These are phyloP conservation scores for Dyspetes luteomarginatus DNA, from an alignment of 2,888 invertebrate genomes.

Conservation along the genomic window DNA sequence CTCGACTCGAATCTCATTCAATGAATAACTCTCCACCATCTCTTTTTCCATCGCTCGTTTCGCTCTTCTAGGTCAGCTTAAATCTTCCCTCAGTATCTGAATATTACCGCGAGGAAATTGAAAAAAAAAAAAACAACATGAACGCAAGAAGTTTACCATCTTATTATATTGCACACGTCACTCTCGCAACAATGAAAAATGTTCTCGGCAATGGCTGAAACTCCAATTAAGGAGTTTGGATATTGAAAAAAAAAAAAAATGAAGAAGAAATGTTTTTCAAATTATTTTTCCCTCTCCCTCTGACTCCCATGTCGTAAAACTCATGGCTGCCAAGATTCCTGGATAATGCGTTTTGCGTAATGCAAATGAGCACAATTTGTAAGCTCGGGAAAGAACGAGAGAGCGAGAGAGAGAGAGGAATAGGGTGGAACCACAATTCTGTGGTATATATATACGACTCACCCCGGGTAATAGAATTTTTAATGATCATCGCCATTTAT, in stretches of 20 bases:
- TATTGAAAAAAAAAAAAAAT: constrained; percentile 22
- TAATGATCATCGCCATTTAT: constrained; percentile 60
- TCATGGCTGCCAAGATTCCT: constrained; percentile 49
- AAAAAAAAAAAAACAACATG: neutral
- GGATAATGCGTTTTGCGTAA: constrained; percentile 58
- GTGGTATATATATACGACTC: constrained; percentile 40
- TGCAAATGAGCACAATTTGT: constrained; percentile 64
- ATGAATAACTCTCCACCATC: constrained; percentile 19
- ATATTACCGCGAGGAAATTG: constrained; percentile 21
- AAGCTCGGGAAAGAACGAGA: constrained; percentile 27
- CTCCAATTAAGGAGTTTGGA: constrained; percentile 54
- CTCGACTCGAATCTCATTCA: constrained; percentile 52
- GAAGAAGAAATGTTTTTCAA: constrained; percentile 38
- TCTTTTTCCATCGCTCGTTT: constrained; percentile 9
- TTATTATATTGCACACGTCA: constrained; percentile 30
- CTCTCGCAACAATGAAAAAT: constrained; percentile 39
- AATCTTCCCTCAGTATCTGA: constrained; percentile 28
- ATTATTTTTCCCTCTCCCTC: constrained; percentile 41
- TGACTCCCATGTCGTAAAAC: constrained; percentile 60
- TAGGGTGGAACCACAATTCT: constrained; percentile 21
- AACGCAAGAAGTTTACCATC: neutral
- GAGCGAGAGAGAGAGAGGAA: neutral
- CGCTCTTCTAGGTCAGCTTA: neutral
- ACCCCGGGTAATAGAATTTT: constrained; percentile 51
- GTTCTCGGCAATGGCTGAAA: constrained; percentile 28